Conservation (phyloP, 2,113 vertebrate genomes). For the Cichladusa arquata region DNA sequence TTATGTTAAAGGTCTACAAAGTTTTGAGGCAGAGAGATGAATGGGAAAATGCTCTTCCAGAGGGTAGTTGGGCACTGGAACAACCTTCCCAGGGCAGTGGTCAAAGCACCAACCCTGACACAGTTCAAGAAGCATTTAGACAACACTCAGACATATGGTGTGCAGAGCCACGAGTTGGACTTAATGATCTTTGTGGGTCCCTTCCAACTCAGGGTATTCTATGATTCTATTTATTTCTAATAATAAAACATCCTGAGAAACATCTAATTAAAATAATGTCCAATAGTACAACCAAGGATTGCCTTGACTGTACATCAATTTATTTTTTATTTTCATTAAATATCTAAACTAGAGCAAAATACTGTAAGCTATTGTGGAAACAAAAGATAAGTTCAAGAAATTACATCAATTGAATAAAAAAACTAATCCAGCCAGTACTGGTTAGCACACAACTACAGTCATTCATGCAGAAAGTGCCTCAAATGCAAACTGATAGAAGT, state of each 20-base stretch:
- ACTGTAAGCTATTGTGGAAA: neutral
- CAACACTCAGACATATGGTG: neutral
- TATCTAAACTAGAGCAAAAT: neutral
- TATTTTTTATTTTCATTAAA: neutral
- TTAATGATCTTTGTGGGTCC: neutral
- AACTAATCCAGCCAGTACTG: neutral
- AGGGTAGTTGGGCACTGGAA: neutral
- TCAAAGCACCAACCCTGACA: neutral
- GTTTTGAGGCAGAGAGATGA: neutral
- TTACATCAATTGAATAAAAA: neutral
- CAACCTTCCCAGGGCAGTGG: neutral
- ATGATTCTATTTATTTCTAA: neutral
- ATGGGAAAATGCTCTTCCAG: neutral
- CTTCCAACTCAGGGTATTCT: neutral
- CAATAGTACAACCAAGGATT: neutral
- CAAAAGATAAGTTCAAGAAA: neutral
- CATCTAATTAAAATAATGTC: neutral
- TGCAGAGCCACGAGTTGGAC: neutral
- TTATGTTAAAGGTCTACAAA: neutral
- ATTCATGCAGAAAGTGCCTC: neutral
- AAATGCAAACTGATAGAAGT: neutral
- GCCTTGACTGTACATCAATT: neutral
- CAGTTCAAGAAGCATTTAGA: neutral
- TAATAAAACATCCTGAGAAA: neutral
- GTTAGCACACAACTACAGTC: neutral